phyloP scores from a whole-genome alignment of 2,888 invertebrate species.

The Laothoe populi region DNA sequence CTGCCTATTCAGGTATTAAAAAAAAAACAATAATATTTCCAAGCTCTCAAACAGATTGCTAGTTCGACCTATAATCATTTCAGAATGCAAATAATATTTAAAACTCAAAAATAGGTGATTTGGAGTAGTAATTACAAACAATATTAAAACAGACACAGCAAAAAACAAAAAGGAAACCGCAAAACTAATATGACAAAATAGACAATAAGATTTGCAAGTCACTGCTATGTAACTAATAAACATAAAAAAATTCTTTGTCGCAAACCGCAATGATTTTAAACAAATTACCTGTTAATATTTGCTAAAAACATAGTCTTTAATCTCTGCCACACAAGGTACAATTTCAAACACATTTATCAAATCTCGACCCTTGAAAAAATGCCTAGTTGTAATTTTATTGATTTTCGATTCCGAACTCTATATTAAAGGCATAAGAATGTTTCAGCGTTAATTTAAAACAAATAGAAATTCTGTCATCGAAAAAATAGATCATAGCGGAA shows the following conservation, averaged over 20 bases:
- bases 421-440: neutral
- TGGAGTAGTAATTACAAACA: slow-evolving; percentile 6
- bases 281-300: slow-evolving; percentile 6
- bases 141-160: slow-evolving; percentile 14
- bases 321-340: neutral
- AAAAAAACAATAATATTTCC: no score
- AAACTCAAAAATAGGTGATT: neutral
- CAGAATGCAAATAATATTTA: neutral
- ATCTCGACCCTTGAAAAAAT: neutral
- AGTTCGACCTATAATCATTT: no score
- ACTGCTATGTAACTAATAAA: slow-evolving; percentile 46
- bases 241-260: slow-evolving; percentile 59
- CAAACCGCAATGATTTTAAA: slow-evolving; percentile 54
- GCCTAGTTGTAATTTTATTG: neutral
- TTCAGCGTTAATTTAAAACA: slow-evolving; percentile 3
- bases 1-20: no score
- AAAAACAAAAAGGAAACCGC: slow-evolving; percentile 58
- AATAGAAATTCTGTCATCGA: slow-evolving; percentile 16
- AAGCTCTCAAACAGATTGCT: no score
- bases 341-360: neutral
- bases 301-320: neutral
- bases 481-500: slow-evolving; percentile 25
- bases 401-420: neutral
- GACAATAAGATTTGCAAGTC: slow-evolving; percentile 65
- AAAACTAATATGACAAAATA: slow-evolving; percentile 59